Evolutionary conservation across 2,888 invertebrate species (phyloP), one percentile per base, ranked within the genome.

Genomic region (Monochamus alternatus): DNA sequence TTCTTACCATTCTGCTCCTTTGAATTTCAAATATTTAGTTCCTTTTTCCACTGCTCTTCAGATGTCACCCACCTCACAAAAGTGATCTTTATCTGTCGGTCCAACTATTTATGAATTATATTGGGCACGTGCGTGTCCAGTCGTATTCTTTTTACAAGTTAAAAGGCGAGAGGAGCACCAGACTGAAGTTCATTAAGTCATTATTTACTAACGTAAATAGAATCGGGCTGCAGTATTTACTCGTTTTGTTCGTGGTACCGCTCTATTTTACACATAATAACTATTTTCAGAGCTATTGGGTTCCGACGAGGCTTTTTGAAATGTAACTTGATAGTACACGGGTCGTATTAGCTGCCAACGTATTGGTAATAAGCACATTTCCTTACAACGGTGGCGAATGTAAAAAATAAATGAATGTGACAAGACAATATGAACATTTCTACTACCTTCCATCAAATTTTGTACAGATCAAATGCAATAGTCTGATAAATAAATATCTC

Each of bases 31-130:
- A 9, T 47, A 9, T 12, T 47, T 47, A 5, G 10, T 3, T 10
- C 9, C 47, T 38, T 38, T 38, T 4, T 5, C 38, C 0, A 38
- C 38, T 38, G 38, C 51, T 51, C 10, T 51, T n/a, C 51, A n/a
- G 63, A 51, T 65, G 43, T 51, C 47, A 51, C 10, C 51, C 44
- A 43, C 43, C 10, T 4, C 58, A 52, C 66, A 52, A 32, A 66
- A 38, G 32, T n/a, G 32, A 12, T 66, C 22, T 31, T 66, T 52
- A 66, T 66, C 31, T 52, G 32, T 66, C 52, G 51, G 51, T 47
- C 30, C 14, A 66, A 32, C 66, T 66, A 66, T 65, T 65, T 65
- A 51, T 51, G n/a, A n/a, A 55, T 66, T 51, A 51, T 65, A 65
- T 31, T 51, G 22, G 64, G 32, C 32, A 66, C 32, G 38, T 14